Percentiles rank a stretch among this genome's conserved stretches.
phyloP scores from a whole-genome alignment of 2,888 invertebrate genomes.

The Pyrochroa serraticornis region DNA sequence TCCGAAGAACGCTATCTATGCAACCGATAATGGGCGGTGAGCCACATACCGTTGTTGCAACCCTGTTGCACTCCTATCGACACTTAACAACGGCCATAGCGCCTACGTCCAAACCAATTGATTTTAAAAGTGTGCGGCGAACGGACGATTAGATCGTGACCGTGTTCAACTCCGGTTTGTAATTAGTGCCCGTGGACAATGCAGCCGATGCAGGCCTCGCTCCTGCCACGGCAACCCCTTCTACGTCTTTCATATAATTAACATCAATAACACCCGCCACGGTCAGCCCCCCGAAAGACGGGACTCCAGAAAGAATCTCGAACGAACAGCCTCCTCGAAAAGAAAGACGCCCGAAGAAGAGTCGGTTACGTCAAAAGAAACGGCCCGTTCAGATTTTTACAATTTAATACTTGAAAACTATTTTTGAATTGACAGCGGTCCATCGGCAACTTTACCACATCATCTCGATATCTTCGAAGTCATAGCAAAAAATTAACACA shows the following conservation, averaged over 20 bases:
- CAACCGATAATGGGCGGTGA: constrained; percentile 19
- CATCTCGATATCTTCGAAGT: no score
- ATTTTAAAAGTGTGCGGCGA: constrained; percentile 27
- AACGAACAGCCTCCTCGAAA: no score
- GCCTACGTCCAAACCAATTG: constrained; percentile 30
- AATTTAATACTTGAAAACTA: no score
- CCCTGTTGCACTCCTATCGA: constrained; percentile 23
- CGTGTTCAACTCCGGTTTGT: constrained; percentile 23
- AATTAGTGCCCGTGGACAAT: constrained; percentile 25
- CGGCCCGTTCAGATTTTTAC: no score
- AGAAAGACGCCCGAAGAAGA: no score
- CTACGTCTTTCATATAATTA: constrained; percentile 7
- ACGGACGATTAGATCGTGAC: constrained; percentile 29
- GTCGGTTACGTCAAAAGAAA: no score
- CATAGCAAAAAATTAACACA: no score
- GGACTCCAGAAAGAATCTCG: no score
- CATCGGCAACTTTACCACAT: no score
- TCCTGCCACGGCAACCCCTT: neutral
- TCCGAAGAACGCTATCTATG: constrained; percentile 20
- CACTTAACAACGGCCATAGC: constrained; percentile 26
- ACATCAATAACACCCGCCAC: neutral
- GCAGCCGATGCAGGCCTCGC: constrained; percentile 1
- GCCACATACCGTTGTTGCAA: constrained; percentile 20
- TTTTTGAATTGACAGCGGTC: no score
- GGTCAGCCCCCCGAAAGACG: no score